Conservation (phyloP, 2,113 vertebrate genomes). For the Opisthocomus hoazin region DNA sequence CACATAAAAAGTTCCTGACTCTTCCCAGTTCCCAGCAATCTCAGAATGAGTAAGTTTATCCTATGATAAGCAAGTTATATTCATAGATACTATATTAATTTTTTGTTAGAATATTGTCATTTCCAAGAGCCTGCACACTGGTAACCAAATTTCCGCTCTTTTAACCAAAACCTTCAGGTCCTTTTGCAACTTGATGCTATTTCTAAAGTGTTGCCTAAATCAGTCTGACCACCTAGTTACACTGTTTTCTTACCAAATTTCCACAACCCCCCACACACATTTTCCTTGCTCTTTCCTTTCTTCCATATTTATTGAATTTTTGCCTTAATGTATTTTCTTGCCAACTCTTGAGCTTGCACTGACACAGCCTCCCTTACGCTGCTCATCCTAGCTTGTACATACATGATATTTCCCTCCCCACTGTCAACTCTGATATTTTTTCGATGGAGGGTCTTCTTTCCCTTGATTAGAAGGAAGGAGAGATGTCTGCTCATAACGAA, state of each 20-base stretch:
- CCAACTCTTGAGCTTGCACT: not conserved
- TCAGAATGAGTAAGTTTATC: not conserved
- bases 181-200: not conserved
- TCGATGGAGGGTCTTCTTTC: not conserved
- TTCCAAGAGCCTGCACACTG: not conserved
- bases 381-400: not conserved
- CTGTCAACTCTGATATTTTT: not conserved
- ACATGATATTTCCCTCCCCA: not conserved
- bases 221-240: not conserved
- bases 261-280: accelerated
- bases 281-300: not conserved
- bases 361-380: not conserved
- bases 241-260: not conserved
- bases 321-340: not conserved
- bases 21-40: not conserved
- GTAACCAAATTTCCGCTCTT: not conserved
- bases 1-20: not conserved
- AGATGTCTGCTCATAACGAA: not conserved
- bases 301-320: not conserved
- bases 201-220: not conserved
- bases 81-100: not conserved
- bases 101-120: not conserved
- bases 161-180: not conserved
- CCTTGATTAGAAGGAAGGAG: not conserved
- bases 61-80: not conserved